Base-by-base conservation (phyloP, 2,113 vertebrate species). In the Girardinichthys multiradiatus region DNA sequence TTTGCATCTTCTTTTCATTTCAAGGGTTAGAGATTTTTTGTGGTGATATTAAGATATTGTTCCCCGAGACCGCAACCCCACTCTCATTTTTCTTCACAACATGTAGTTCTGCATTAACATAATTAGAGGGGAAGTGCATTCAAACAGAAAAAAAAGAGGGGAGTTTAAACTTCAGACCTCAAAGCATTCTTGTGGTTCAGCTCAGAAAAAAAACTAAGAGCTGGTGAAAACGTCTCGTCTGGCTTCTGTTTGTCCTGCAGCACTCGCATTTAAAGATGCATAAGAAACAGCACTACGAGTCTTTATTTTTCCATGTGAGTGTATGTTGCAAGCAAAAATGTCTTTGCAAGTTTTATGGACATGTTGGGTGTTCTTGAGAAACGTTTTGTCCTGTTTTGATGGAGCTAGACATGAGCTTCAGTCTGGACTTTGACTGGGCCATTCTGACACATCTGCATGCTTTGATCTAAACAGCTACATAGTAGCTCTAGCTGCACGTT, bases 121-220 rank as follows among this genome's bases (percentile, higher is more conserved):
- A 70, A 83, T 78, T 77, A 83, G 26, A 28, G 60, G 68, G 27
- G 19, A 64, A n/a, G 21, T 57, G 39, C 27, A 24, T 77, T 72
- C 45, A 80, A 21, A 62, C 39, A 29, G 45, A 21, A 57, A 28
- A 74, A 48, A 51, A 24, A 60, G 42, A 69, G 64, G 24, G 57
- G 61, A 33, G 57, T 27, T 68, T 14, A 58, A 37, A 57, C 61
- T 27, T 39, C 35, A 68, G 59, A 70, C 76, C 62, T 64, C 48
- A 68, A 63, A 80, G 57, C 33, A 30, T 81, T 80, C n/a, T 73
- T 79, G 77, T 76, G 83, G 83, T 60, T 59, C 8, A 64, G 69
- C 80, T 74, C 62, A 54, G 64, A 6, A 39, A 28, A 5, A 45
- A 42, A 15, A 17, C 4, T 19, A 4, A 45, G 42, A 45, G 42